phyloP scores from a whole-genome alignment of 2,797 vertebrate genomes.

The Liasis olivaceus region DNA sequence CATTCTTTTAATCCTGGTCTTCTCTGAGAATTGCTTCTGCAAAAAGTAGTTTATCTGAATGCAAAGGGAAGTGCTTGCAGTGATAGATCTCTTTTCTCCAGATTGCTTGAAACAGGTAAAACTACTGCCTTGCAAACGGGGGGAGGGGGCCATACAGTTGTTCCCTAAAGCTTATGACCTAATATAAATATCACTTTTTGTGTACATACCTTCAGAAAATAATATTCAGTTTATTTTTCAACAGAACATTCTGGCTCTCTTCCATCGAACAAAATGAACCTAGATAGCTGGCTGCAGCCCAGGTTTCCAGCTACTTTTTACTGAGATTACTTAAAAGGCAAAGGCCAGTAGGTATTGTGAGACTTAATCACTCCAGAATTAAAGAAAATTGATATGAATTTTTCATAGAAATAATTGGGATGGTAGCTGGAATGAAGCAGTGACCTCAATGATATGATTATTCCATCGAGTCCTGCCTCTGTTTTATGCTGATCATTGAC shows the following conservation, averaged over 20 bases:
- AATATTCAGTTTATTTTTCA: not conserved
- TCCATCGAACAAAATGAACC: not conserved
- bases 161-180: not conserved
- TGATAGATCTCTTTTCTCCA: fast-evolving
- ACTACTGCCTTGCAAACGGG: not conserved
- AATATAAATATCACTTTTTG: not conserved
- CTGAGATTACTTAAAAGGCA: not conserved
- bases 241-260: not conserved
- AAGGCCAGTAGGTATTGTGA: not conserved
- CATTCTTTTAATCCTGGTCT: not conserved
- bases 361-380: not conserved
- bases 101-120: not conserved
- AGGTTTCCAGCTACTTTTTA: not conserved
- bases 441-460: no score
- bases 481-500: not conserved
- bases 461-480: no score
- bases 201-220: not conserved
- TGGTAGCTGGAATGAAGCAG: no score
- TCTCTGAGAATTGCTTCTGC: not conserved
- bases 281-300: not conserved
- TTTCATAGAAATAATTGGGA: not conserved
- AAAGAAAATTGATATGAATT: not conserved
- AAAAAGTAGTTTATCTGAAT: not conserved
- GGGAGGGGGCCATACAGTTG: not conserved
- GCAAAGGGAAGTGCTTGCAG: not conserved